A percentile compares a stretch with the other conserved stretches of the same genome.
Evolutionary conservation across 2,888 invertebrate species (phyloP).

Genomic region (Anagyrus pseudococci): DNA sequence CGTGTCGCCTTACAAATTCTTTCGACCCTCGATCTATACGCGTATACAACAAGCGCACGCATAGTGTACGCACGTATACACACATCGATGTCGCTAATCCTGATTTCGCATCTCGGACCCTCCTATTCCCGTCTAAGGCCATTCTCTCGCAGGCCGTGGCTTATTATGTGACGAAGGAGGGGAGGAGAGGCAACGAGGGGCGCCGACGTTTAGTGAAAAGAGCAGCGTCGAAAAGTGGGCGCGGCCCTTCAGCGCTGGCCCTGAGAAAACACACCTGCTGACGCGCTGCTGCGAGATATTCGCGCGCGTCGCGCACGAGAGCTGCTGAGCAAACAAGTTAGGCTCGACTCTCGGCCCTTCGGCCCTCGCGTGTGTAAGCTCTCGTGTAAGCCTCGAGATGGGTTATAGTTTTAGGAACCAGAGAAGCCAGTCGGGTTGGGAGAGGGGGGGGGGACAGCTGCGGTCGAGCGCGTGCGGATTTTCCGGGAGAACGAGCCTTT

Average conservation of each 20-base stretch:
- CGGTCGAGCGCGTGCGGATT: neutral
- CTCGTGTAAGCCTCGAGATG: neutral
- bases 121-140: neutral
- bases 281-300: neutral
- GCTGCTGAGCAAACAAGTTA: constrained; percentile 25
- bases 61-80: neutral
- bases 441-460: neutral
- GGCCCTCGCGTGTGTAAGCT: neutral
- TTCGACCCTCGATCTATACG: constrained; percentile 16
- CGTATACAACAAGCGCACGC: neutral
- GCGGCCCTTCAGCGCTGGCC: constrained; percentile 23
- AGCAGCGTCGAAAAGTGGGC: constrained; percentile 21
- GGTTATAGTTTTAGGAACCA: too few species aligned
- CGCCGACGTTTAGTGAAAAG: constrained; percentile 16
- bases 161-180: neutral
- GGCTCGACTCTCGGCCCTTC: neutral
- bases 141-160: neutral
- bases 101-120: constrained; percentile 7
- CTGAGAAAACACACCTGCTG: constrained; percentile 35
- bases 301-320: neutral
- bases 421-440: too few species aligned
- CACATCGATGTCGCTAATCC: constrained; percentile 30
- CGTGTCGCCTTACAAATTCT: neutral
- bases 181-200: neutral
- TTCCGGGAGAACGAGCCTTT: neutral